A percentile compares a stretch with the other conserved stretches of the same genome.
Conservation (phyloP, 2,113 vertebrate genomes). For the Pteropus alecto region DNA sequence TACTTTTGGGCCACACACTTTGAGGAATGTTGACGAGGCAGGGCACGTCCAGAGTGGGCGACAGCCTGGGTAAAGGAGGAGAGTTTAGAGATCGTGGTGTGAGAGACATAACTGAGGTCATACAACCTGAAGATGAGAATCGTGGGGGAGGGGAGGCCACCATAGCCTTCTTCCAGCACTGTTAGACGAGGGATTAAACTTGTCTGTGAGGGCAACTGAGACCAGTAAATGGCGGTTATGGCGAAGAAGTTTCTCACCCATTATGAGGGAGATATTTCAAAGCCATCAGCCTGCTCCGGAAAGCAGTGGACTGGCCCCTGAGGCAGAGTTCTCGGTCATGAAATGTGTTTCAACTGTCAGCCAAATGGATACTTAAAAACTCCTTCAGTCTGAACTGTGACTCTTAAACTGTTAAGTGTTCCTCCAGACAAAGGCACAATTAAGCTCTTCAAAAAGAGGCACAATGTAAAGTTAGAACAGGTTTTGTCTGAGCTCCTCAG, state of each 20-base stretch:
- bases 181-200: background rate
- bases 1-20: background rate
- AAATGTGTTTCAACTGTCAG: rapidly evolving
- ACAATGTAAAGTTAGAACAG: background rate
- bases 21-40: background rate
- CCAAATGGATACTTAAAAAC: background rate
- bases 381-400: background rate
- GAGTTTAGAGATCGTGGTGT: rapidly evolving
- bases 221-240: background rate
- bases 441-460: background rate
- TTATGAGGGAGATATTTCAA: background rate
- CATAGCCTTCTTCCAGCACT: background rate
- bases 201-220: background rate
- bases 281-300: background rate
- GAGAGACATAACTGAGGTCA: rapidly evolving
- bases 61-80: rapidly evolving
- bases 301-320: background rate
- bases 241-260: background rate
- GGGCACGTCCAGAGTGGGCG: background rate
- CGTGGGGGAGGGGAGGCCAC: rapidly evolving
- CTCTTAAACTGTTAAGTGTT: background rate
- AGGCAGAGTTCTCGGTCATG: background rate
- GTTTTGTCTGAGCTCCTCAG: background rate
- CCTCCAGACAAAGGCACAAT: background rate
- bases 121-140: background rate